phyloP scores from a whole-genome alignment of 2,797 vertebrate genomes.

The Leptatherina wallacei region DNA sequence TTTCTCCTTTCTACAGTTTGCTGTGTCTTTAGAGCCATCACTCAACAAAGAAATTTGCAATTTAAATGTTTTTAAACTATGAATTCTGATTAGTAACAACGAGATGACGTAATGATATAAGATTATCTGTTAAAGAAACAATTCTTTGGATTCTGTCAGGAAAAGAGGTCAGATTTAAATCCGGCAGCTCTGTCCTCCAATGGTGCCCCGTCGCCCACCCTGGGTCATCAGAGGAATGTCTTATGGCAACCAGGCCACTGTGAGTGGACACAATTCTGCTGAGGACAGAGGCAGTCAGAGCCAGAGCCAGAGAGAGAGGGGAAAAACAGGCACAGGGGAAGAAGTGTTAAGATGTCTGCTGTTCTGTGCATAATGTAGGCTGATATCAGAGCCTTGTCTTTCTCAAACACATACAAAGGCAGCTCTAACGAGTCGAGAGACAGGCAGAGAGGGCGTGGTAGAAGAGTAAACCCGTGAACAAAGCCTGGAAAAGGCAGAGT shows the following conservation, averaged over 20 bases:
- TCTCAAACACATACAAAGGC: constrained; percentile 64
- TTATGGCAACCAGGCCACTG: constrained; percentile 51
- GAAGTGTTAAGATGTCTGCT: constrained; percentile 50
- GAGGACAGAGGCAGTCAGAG: constrained; percentile 38
- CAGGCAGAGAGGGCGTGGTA: constrained; percentile 34
- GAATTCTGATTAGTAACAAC: constrained; percentile 35
- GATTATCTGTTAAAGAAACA: constrained; percentile 39
- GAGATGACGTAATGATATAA: constrained; percentile 27
- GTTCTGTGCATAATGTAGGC: constrained; percentile 47
- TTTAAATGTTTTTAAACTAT: constrained; percentile 40
- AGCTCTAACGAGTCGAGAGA: constrained; percentile 60
- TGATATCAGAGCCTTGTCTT: constrained; percentile 52
- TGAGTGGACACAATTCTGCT: constrained; percentile 67
- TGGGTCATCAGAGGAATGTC: constrained; percentile 69
- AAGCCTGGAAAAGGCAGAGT: constrained; percentile 25
- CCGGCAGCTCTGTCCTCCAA: constrained; percentile 36
- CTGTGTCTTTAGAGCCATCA: neutral
- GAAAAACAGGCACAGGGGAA: constrained; percentile 21
- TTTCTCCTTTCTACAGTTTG: constrained; percentile 8
- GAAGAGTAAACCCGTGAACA: constrained; percentile 33
- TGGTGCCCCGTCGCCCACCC: constrained; percentile 60
- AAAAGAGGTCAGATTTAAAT: constrained; percentile 69
- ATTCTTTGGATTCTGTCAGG: constrained; percentile 44
- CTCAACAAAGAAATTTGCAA: neutral
- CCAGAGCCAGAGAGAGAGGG: constrained; percentile 22